Evolutionary conservation across 1,140 invertebrate species (phyloP).

Genomic region (Sesamia nonagrioides): DNA sequence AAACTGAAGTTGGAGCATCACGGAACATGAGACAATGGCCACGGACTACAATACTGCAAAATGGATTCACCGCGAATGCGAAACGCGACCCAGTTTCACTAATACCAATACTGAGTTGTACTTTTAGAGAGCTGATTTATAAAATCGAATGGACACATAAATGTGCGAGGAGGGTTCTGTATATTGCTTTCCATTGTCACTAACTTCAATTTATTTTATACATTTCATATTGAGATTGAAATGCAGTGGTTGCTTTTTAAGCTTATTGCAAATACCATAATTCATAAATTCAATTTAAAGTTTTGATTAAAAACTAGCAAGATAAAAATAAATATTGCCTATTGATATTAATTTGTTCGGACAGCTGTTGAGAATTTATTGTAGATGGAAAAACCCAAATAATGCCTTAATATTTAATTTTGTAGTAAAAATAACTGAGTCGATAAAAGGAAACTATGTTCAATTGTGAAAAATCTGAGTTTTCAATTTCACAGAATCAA

Average conservation of each 20-base stretch:
- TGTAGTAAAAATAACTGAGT: too few species aligned
- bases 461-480: too few species aligned
- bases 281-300: too few species aligned
- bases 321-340: too few species aligned
- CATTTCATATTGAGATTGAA: conserved; percentile 14
- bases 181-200: neutral
- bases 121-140: conserved; percentile 44
- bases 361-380: too few species aligned
- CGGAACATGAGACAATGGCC: conserved; percentile 53
- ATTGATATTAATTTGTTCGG: too few species aligned
- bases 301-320: too few species aligned
- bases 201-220: neutral
- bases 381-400: too few species aligned
- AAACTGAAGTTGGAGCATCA: conserved; percentile 58
- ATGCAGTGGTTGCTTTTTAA: neutral
- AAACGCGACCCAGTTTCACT: conserved; percentile 63
- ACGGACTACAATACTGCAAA: conserved; percentile 54
- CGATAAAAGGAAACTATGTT: too few species aligned
- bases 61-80: conserved; percentile 65
- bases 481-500: too few species aligned
- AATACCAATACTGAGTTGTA: conserved; percentile 27
- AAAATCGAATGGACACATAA: conserved; percentile 37
- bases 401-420: too few species aligned
- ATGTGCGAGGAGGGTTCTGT: conserved; percentile 3
- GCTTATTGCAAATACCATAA: neutral